Evolutionary conservation across 2,797 vertebrate species (phyloP), one percentile per base, ranked within the genome.

Genomic region (Pteronotus mesoamericanus): DNA sequence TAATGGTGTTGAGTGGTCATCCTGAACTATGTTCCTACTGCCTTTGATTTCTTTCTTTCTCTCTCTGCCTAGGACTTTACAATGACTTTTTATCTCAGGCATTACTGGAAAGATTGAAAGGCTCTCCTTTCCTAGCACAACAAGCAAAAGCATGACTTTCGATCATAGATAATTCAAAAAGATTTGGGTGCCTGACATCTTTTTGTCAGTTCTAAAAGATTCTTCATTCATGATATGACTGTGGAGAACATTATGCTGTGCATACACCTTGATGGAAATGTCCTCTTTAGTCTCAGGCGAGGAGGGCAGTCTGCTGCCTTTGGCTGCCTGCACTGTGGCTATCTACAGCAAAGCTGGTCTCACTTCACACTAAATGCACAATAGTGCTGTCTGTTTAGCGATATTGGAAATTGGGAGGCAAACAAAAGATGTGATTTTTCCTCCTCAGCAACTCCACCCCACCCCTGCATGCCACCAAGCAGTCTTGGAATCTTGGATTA

Each of bases 31-130:
- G 79, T 97, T 51, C 48, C 87, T 80, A 1, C 44, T 16, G 18
- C 5, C 46, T 91, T 48, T 93, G 64, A 93, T 29, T 51, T 96
- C 5, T 93, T n/a, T 97, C 79, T 77, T 95, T 97, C 96, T 93
- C 66, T 97, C 96, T 96, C 72, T 94, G 46, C 86, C 18, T 68
- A 99, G 99, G 99, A 99, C 98, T 99, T 99, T 97, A 99, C 99
- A 57, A 99, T 99, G 99, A 99, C 99, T 88, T 98, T 99, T 71
- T 99, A 99, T 96, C 98, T 99, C 98, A 99, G 99, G 96, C 99
- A 99, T 97, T 99, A 99, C 98, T 99, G 99, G 99, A 99, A 99
- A 98, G 99, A 99, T 19, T 19, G 99, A 99, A 89, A 99, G 99
- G 0, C 99, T 99, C 71, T 99, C 99, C 46, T 99, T 99, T 97